phyloP scores from a whole-genome alignment of 2,113 vertebrate species.

The Malurus melanocephalus region DNA sequence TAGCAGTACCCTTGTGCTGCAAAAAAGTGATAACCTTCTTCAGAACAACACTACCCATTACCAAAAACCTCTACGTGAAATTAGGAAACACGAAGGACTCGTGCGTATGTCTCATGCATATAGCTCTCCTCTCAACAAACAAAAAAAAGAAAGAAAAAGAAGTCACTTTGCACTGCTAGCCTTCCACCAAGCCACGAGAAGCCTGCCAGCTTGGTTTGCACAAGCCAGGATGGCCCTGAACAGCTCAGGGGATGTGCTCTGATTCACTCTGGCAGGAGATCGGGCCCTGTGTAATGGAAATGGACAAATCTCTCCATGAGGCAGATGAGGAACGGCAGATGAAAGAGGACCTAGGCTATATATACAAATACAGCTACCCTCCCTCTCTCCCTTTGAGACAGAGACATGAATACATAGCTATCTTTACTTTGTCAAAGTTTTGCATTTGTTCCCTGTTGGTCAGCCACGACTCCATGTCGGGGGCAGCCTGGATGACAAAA shows the following conservation, averaged over 20 bases:
- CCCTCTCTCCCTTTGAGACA: not conserved
- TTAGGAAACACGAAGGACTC: not conserved
- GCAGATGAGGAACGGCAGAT: not conserved
- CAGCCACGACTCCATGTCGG: conserved; percentile 92
- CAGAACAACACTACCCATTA: not conserved
- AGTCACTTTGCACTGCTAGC: not conserved
- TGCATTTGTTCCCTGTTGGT: conserved; percentile 91
- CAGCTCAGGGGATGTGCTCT: not conserved
- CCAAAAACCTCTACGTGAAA: not conserved
- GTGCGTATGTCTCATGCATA: not conserved
- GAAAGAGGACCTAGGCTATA: not conserved
- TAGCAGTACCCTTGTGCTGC: not conserved
- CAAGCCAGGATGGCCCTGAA: not conserved
- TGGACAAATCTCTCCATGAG: not conserved
- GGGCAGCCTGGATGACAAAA: conserved; percentile 89
- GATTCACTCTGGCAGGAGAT: not conserved
- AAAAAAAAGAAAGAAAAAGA: not conserved
- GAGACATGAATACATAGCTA: not conserved
- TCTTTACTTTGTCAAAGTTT: conserved; percentile 94
- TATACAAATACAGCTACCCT: not conserved
- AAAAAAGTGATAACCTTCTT: not conserved
- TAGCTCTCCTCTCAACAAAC: not conserved
- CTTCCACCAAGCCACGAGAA: not conserved
- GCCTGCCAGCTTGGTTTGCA: not conserved
- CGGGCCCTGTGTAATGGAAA: not conserved